These are phyloP conservation scores for Periphyllus acericola DNA, from an alignment of 2,888 invertebrate species.

Conservation along the genomic window DNA sequence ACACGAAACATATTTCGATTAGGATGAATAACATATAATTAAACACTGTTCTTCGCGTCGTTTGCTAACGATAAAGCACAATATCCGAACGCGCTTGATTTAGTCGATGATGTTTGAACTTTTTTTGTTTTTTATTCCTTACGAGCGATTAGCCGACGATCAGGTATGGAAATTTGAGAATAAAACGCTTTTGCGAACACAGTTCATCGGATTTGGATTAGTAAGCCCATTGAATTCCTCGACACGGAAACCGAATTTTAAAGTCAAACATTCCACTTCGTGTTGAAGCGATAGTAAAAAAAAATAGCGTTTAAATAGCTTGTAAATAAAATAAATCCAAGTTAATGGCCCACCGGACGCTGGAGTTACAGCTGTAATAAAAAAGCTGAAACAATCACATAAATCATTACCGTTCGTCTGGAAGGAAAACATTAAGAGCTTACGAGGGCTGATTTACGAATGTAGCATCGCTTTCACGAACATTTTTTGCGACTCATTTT, in stretches of 20 bases:
- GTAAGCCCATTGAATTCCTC: not conserved
- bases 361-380: too few relatives aligned
- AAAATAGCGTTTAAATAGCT: not conserved
- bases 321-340: not conserved
- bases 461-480: not conserved
- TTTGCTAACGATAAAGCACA: not conserved
- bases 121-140: not conserved
- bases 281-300: not conserved
- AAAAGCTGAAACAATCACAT: not conserved
- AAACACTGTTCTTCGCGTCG: conserved; percentile 10
- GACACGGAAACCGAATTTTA: conserved; percentile 2
- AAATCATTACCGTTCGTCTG: not conserved
- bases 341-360: too few relatives aligned
- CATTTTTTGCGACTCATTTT: not conserved
- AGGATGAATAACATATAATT: not conserved
- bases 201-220: not conserved
- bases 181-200: not conserved
- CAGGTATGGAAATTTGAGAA: not conserved
- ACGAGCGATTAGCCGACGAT: conserved; percentile 23
- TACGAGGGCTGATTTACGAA: not conserved
- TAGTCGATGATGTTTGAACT: not conserved
- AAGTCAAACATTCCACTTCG: not conserved
- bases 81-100: not conserved
- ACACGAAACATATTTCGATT: conserved; percentile 3
- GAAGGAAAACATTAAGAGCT: not conserved